Conservation (phyloP, 2,888 invertebrate genomes). For the Andrena hattorfiana region DNA sequence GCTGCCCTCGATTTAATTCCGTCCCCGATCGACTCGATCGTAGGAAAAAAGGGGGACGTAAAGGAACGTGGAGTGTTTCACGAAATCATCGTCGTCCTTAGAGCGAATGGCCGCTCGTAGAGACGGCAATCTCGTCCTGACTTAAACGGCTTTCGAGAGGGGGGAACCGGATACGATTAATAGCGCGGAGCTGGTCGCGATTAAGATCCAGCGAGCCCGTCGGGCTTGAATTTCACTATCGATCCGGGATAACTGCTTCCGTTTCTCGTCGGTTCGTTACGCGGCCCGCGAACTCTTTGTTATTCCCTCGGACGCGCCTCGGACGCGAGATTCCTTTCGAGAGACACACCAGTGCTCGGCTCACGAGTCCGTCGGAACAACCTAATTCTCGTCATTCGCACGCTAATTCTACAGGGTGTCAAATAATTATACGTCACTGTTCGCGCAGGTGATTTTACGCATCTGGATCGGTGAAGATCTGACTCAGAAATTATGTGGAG, state of each 20-base stretch:
- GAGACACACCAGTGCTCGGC: background rate
- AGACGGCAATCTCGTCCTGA: slow-evolving; percentile 46
- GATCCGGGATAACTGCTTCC: slow-evolving; percentile 53
- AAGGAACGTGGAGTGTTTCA: slow-evolving; percentile 33
- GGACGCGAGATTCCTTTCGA: slow-evolving; percentile 4
- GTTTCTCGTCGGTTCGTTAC: slow-evolving; percentile 29
- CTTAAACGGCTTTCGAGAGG: slow-evolving; percentile 49
- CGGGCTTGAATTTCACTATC: slow-evolving; percentile 65
- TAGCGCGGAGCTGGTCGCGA: slow-evolving; percentile 51
- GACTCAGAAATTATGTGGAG: too few species aligned
- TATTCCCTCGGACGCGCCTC: slow-evolving; percentile 19
- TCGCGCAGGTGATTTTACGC: too few species aligned
- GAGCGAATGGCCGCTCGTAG: slow-evolving; percentile 43
- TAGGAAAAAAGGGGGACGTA: background rate
- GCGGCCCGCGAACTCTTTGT: background rate
- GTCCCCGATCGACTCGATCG: too few species aligned
- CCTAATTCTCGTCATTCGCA: background rate
- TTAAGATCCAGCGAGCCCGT: slow-evolving; percentile 59
- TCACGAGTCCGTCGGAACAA: slow-evolving; percentile 4
- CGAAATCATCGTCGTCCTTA: slow-evolving; percentile 53
- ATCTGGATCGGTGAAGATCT: too few species aligned
- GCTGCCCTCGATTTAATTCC: too few species aligned
- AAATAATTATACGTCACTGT: too few species aligned
- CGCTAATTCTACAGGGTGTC: too few species aligned
- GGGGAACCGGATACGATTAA: slow-evolving; percentile 59